These are phyloP conservation scores for Trichechus manatus DNA, from an alignment of 2,113 vertebrate species.

Conservation along the genomic window DNA sequence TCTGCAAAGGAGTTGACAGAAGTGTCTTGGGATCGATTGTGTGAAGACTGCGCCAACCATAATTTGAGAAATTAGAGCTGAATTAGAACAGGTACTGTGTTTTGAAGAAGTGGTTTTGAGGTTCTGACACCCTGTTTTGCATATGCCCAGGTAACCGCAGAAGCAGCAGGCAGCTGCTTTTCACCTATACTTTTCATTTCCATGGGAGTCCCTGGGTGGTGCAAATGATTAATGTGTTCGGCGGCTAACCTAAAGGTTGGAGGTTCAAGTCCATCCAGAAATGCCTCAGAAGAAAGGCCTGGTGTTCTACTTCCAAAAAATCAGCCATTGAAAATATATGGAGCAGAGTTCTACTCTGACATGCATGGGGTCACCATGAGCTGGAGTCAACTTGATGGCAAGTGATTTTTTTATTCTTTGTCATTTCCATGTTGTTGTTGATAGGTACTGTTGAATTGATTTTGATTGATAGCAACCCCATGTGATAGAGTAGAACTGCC, in stretches of 20 bases:
- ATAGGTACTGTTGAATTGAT: background rate
- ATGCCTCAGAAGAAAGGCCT: background rate
- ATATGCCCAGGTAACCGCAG: conserved; percentile 14
- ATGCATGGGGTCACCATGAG: background rate
- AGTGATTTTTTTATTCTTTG: background rate
- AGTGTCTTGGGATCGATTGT: conserved; percentile 48
- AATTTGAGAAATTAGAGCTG: conserved; percentile 56
- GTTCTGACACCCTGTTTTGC: conserved; percentile 49
- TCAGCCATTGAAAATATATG: background rate
- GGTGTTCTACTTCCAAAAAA: background rate
- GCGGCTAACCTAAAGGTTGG: background rate
- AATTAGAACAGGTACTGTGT: background rate
- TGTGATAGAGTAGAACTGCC: too few relatives aligned
- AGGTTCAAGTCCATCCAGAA: background rate
- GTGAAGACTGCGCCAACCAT: conserved; percentile 33
- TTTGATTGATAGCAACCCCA: background rate
- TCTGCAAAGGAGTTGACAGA: conserved; percentile 56
- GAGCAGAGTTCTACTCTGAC: background rate
- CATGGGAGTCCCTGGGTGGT: background rate
- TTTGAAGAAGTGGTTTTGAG: conserved; percentile 53
- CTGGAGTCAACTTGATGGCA: background rate
- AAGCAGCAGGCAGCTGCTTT: background rate
- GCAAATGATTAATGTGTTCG: background rate
- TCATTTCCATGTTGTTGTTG: background rate
- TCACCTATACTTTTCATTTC: background rate